Evolutionary conservation across 1,140 invertebrate genomes (phyloP).

Genomic region (Drosophila nigrodunni): DNA sequence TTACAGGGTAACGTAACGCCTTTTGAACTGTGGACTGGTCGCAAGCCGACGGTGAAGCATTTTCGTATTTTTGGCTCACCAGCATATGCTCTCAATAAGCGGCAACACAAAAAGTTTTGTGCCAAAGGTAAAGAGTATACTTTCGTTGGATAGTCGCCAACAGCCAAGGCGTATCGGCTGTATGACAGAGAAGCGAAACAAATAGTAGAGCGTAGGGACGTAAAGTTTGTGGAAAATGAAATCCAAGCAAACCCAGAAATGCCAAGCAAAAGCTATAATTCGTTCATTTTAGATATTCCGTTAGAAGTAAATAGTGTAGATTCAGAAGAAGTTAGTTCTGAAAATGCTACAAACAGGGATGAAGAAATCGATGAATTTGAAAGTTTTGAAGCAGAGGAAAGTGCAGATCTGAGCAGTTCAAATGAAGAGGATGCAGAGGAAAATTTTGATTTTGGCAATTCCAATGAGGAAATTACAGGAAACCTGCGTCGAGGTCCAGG

Average conservation of each 20-base stretch:
- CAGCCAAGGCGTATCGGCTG: slow-evolving; percentile 10
- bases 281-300: too few species aligned
- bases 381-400: not conserved
- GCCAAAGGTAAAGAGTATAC: slow-evolving; percentile 16
- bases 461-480: not conserved
- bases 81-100: too few species aligned
- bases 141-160: slow-evolving; percentile 3
- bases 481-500: not conserved
- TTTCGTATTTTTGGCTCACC: too few species aligned
- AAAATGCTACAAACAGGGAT: not conserved
- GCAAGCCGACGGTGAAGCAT: too few species aligned
- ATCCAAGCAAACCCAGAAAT: not conserved
- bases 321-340: not conserved
- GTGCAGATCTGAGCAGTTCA: not conserved
- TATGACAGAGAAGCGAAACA: not conserved
- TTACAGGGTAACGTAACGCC: too few species aligned
- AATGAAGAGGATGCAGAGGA: too few species aligned
- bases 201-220: slow-evolving; percentile 8
- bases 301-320: not conserved
- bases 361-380: not conserved
- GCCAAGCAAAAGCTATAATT: too few species aligned
- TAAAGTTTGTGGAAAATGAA: slow-evolving; percentile 1
- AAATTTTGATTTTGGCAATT: too few species aligned
- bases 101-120: too few species aligned
- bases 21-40: too few species aligned